Percentiles rank a stretch among this genome's conserved stretches.
phyloP scores from a whole-genome alignment of 2,888 invertebrate species.

The Chrysopilus asiliformis region DNA sequence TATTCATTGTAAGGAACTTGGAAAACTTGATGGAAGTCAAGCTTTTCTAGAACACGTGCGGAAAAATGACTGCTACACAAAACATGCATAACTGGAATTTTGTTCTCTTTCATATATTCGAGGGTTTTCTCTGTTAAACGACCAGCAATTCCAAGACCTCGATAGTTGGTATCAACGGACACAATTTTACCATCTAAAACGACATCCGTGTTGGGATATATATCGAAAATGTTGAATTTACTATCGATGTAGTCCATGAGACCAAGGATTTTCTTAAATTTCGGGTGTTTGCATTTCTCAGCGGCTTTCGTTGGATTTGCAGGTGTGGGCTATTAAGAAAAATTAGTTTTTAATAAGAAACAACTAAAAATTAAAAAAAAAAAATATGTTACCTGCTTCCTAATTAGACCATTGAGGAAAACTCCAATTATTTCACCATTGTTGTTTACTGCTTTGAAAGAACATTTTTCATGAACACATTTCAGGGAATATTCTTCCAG shows the following conservation, averaged over 20 bases:
- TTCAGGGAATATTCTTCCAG: slow-evolving; percentile 41
- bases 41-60: slow-evolving; percentile 53
- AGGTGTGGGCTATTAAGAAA: slow-evolving; percentile 16
- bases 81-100: slow-evolving; percentile 45
- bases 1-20: slow-evolving; percentile 52
- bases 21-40: slow-evolving; percentile 57
- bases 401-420: slow-evolving; percentile 38
- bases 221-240: slow-evolving; percentile 35
- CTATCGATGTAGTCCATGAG: slow-evolving; percentile 39
- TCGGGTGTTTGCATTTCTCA: slow-evolving; percentile 35
- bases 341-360: neutral
- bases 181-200: slow-evolving; percentile 35
- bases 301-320: slow-evolving; percentile 27
- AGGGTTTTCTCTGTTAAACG: slow-evolving; percentile 27
- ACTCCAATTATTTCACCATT: slow-evolving; percentile 42
- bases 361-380: neutral
- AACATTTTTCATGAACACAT: slow-evolving; percentile 40
- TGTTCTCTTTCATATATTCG: slow-evolving; percentile 29
- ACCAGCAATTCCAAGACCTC: slow-evolving; percentile 34
- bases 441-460: slow-evolving; percentile 41
- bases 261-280: slow-evolving; percentile 40
- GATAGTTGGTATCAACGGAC: slow-evolving; percentile 32
- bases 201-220: slow-evolving; percentile 32
- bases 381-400: slow-evolving; percentile 24
- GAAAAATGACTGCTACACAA: slow-evolving; percentile 67